Base-by-base conservation (phyloP, 2,888 invertebrate species). In the Caenorhabditis wallacei region DNA sequence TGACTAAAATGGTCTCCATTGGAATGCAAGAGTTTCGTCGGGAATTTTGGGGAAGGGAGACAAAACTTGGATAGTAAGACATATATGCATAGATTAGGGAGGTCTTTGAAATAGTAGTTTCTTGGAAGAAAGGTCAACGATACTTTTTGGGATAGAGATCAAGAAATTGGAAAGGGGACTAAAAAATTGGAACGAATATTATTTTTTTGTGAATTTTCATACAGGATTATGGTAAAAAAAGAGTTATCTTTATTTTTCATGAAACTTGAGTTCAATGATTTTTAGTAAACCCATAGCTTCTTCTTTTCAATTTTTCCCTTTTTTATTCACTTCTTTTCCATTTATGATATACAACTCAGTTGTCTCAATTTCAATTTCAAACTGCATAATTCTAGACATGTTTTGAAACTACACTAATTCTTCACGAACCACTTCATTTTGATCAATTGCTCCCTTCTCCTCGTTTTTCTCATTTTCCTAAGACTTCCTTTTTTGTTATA, bases 11-110 rank as follows among this genome's bases (percentile, higher is more conserved):
- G 59, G 51, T 61, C 54, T 69, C 63, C 54, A 69, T 78, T 70
- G 78, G 69, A 78, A 78, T 69, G 76, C 76, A 76, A 76, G 76
- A 68, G 68, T 75, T 75, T 75, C 35, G 57, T 53, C 18, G 53
- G 26, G 35, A 35, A 37, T 51, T 66, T 63, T 63, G 30, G 18
- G 30, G 30, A 48, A 8, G 30, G 30, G 30, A 8, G 51, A 53
- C 53, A 43, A 59, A 68, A 56, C 35, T 68, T 37, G 24, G 20
- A 66, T 48, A 40, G 66, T 48, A 64, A 54, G 66, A 78, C 63
- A 30, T 63, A 69, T 70, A 70, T 78, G 69, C 78, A 78, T 78
- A 69, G 53, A 69, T 54, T 76, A 68, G 46, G 46, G 35, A 53
- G 63, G 69, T 69, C 54, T 78, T 43, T 53, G 53, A 40, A 54